Evolutionary conservation across 2,888 invertebrate genomes (phyloP), one percentile per base, ranked within the genome.

Genomic region (Drosophila algonquin): DNA sequence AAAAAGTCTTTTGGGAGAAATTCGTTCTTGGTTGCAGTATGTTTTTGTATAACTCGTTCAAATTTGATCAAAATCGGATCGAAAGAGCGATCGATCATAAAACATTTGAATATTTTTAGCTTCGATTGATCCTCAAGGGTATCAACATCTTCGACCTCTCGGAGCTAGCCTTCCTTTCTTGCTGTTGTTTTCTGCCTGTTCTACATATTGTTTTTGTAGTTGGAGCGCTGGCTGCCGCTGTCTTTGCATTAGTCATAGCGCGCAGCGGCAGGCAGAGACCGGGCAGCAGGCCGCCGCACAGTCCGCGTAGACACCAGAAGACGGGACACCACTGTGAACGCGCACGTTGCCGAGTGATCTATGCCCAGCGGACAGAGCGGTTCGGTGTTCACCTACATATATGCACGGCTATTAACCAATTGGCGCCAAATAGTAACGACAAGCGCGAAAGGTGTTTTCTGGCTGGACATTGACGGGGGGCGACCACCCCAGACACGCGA

Each of bases 171-270:
- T 53, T 57, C 65, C 70, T 68, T 85, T 87, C 85, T 84, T 84
- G 87, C 62, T 83, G 73, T 46, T 63, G 60, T 48, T 59, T 54
- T 48, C 32, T 61, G 73, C 47, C 87, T 82, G 85, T 85, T 82
- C 82, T 81, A 82, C 80, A 81, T 85, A 87, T 53, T 85, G 82
- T 82, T 81, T 72, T 86, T 83, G 84, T 83, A 86, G 86, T 82
- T 83, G 88, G 83, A 70, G 78, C 24, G 24, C 4, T 24, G 24
- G 24, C 72, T 60, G 88, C 83, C 67, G 76, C 72, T 60, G 72
- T 73, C 61, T 35, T 50, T 56, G 87, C 65, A 87, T 85, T 85
- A 85, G 85, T 89, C 85, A 85, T 87, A 86, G 76, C 48, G 40
- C 60, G 78, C 24, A 57, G 27, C 54, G 55, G 64, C 75, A 70